Evolutionary conservation across 2,888 invertebrate species (phyloP), one percentile per base, ranked within the genome.

Genomic region (Drosophila prolongata): DNA sequence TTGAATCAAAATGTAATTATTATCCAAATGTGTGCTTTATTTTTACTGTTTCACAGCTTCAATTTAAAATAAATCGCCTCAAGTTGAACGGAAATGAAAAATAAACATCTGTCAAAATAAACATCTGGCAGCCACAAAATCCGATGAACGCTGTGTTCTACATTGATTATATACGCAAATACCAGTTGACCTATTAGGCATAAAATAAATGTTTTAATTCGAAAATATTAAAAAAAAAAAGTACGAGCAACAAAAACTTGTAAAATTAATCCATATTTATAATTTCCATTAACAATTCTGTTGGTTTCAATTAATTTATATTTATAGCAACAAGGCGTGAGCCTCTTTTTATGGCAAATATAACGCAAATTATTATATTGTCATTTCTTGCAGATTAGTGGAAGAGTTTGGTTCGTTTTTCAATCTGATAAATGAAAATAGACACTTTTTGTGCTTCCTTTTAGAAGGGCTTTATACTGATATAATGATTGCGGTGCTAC

Each of bases 31-130:
- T 40, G 8, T 14, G 40, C 14, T 8, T 14, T 8, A 3, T 19
- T 10, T 16, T 30, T 30, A 9, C 8, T 30, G 30, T 30, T 30
- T 30, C 30, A 6, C 11, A 19, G 43, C 13, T 66, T 72, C 72
- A 77, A 88, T 77, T 86, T 80, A 54, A 78, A 88, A 75, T 77
- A 76, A 87, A 78, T 80, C 58, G 75, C 64, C 76, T 71, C 58
- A 59, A 69, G 67, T 52, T 55, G 35, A 53, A 53, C 27, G 8
- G 46, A 59, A 62, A 44, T 52, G 58, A 24, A 69, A 66, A 66
- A 43, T 24, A 46, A 64, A 40, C 42, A 58, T 27, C 42, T 49
- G n/a, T 42, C 53, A 19, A 24, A 19, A 10, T 24, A 24, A 24
- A 24, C 24, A 24, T 11, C 10, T 42, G 24, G 16, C 9, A 35